Conservation (phyloP, 2,888 invertebrate genomes). For the Phasia obesa region DNA sequence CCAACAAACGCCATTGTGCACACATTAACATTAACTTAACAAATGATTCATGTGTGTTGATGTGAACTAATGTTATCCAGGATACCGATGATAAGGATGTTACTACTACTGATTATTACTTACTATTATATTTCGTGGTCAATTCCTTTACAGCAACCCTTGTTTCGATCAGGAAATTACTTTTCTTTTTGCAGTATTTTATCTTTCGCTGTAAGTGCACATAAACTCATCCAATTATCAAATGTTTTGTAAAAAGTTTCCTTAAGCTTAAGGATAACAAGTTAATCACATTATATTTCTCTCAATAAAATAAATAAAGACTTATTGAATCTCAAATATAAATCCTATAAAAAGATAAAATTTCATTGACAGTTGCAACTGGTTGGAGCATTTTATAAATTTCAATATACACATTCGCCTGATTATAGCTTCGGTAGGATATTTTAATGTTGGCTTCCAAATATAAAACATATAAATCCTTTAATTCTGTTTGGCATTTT, state of each 20-base stretch:
- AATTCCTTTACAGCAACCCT: slow-evolving; percentile 40
- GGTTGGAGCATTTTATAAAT: not conserved
- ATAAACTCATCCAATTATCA: slow-evolving; percentile 16
- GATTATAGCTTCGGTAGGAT: not conserved
- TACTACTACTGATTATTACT: slow-evolving; percentile 37
- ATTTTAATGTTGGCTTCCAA: slow-evolving; percentile 37
- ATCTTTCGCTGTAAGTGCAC: not conserved
- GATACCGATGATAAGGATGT: slow-evolving; percentile 19
- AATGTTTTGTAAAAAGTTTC: slow-evolving; percentile 33
- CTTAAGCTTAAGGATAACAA: slow-evolving; percentile 35
- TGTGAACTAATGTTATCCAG: slow-evolving; percentile 50
- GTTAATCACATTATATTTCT: slow-evolving; percentile 65
- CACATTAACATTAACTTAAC: not conserved
- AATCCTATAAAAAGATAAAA: slow-evolving; percentile 20
- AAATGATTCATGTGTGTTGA: slow-evolving; percentile 18
- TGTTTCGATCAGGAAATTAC: slow-evolving; percentile 36
- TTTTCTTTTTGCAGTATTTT: not conserved
- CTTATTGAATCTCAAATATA: slow-evolving; percentile 23
- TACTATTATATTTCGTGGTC: slow-evolving; percentile 38
- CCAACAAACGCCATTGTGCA: not conserved
- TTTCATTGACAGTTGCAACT: slow-evolving; percentile 57
- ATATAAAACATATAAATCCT: slow-evolving; percentile 30
- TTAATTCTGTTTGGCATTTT: not conserved
- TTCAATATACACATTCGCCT: slow-evolving; percentile 12
- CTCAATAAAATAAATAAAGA: slow-evolving; percentile 43